These are phyloP conservation scores for Tiaroga cobitis DNA, from an alignment of 2,797 vertebrate genomes.

Conservation along the genomic window DNA sequence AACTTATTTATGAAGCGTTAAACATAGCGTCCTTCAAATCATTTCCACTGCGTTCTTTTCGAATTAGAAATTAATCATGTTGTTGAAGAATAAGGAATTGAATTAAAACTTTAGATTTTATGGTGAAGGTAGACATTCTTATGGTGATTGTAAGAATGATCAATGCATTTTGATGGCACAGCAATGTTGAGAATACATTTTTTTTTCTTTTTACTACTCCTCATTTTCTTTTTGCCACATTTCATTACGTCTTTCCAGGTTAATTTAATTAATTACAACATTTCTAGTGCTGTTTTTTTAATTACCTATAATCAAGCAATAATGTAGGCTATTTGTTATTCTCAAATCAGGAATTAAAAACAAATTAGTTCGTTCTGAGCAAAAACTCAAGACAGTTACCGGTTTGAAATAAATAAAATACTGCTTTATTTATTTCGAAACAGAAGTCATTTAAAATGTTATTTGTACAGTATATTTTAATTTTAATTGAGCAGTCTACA, in stretches of 20 bases:
- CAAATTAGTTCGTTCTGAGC: no score
- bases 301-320: no score
- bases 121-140: background rate
- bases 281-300: no score
- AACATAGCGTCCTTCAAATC: background rate
- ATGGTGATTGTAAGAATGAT: background rate
- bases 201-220: no score
- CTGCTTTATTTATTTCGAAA: no score
- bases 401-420: no score
- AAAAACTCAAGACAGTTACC: no score
- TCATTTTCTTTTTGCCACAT: no score
- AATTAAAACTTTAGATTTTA: background rate
- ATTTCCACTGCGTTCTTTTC: background rate
- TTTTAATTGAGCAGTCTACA: background rate
- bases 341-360: no score
- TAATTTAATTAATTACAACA: background rate
- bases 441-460: background rate
- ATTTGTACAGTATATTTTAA: background rate
- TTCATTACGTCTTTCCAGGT: background rate
- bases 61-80: background rate
- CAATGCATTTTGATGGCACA: background rate
- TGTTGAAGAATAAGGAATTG: background rate
- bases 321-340: background rate
- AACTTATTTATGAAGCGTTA: background rate
- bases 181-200: background rate